Base-by-base conservation (phyloP, 92 coral and sea anemone species). In the Parazoanthus darwini region DNA sequence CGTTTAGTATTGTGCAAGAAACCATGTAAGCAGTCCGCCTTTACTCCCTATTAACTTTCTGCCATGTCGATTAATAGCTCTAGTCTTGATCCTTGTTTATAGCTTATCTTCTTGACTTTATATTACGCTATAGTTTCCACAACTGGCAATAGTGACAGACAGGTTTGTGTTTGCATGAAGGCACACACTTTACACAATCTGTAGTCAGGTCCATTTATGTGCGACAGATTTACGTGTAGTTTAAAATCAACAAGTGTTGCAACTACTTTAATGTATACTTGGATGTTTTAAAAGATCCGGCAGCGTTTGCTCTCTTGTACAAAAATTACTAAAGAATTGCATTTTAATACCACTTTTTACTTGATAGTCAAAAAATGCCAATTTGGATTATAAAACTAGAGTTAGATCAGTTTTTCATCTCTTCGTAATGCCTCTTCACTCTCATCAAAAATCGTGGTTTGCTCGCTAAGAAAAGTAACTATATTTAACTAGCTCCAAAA, bases 91-190 rank as follows among this genome's bases (percentile, higher is more conserved):
- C 15, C 37, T 48, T 78, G 70, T 80, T 20, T 54, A 3, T 80
- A 54, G 72, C 48, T 44, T 36, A 54, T 6, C 37, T 3, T 36
- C 65, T 33, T 29, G 85, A 80, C 59, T 20, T 39, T 56, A 29
- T 10, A 36, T 78, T 25, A 29, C 26, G 18, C 48, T 23, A 36
- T 73, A 58, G 70, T 20, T 23, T 14, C 29, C 10, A n/a, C 23
- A 5, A 56, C 46, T 59, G 39, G 43, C 29, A 14, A 4, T 20
- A 22, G 10, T 48, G 67, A 54, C 39, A 13, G n/a, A 29, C 67
- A n/a, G 50, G 43, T 46, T 80, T 33, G n/a, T 56, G 73, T 29
- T 36, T 80, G 85, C 85, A 80, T 80, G 85, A 58, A 35, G 18
- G 22, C 35, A 22, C 85, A 56, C 36, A 50, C 29, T 79, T 15